A percentile compares a stretch with the other conserved stretches of the same genome.
These are phyloP conservation scores for Drosophila kuntzei DNA, from an alignment of 2,888 invertebrate species.

Conservation along the genomic window DNA sequence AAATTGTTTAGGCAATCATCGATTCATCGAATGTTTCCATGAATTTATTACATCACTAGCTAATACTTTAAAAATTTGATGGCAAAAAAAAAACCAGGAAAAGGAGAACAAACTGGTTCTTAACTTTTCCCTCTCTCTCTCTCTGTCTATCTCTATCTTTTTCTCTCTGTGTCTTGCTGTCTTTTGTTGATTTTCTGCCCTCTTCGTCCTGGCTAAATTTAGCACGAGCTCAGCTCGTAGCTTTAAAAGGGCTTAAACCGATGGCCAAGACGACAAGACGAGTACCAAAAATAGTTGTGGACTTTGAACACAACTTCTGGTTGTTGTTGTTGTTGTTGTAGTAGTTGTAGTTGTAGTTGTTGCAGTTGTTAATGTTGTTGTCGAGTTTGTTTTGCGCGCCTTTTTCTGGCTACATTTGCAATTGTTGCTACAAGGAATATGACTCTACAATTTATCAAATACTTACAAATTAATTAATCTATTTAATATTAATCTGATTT, in stretches of 20 bases:
- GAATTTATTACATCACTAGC: neutral
- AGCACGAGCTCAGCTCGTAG: constrained; percentile 58
- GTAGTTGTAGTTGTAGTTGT: neutral
- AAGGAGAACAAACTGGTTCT: constrained; percentile 65
- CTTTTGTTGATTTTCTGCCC: constrained; percentile 13
- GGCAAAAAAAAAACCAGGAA: constrained; percentile 53
- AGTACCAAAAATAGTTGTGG: constrained; percentile 57
- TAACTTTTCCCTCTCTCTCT: neutral
- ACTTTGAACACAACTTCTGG: constrained; percentile 51
- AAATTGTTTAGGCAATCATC: too few species aligned
- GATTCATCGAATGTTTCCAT: too few species aligned
- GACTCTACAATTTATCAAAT: neutral
- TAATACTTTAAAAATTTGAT: constrained; percentile 32
- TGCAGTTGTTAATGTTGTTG: constrained; percentile 5
- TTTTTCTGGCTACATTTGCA: constrained; percentile 23
- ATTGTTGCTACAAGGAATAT: neutral
- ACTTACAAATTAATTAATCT: too few species aligned
- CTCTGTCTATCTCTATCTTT: neutral
- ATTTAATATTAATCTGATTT: too few species aligned
- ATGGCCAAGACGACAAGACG: constrained; percentile 16
- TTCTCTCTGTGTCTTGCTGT: constrained; percentile 1
- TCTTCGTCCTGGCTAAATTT: constrained; percentile 60
- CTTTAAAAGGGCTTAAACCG: constrained; percentile 42
- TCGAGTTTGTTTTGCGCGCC: constrained; percentile 42
- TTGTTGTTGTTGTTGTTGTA: neutral